Percentiles rank a stretch among this genome's conserved stretches.
phyloP scores from a whole-genome alignment of 2,797 vertebrate species.

The Loris lydekkerianus region DNA sequence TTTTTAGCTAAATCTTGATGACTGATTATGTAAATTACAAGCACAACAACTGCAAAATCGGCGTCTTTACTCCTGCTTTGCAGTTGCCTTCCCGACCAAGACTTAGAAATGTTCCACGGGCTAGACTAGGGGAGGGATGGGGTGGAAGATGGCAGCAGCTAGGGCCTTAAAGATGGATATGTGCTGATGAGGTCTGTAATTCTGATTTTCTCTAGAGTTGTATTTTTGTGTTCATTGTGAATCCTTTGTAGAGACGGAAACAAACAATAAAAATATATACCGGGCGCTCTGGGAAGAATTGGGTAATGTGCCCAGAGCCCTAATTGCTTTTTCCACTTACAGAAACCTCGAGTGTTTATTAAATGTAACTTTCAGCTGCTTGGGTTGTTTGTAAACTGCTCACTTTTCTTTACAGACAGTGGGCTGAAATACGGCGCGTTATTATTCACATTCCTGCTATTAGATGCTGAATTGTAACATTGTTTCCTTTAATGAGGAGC shows the following conservation, averaged over 20 bases:
- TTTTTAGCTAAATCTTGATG: constrained; percentile 58
- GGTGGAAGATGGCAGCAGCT: constrained; percentile 57
- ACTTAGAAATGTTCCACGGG: constrained; percentile 30
- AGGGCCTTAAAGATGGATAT: constrained; percentile 78
- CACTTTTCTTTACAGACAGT: constrained; percentile 81
- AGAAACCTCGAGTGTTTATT: constrained; percentile 76
- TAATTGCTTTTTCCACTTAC: constrained; percentile 86
- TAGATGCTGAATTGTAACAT: constrained; percentile 89
- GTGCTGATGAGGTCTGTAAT: constrained; percentile 82
- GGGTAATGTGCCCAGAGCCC: constrained; percentile 76
- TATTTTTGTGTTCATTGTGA: constrained; percentile 83
- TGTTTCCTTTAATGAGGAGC: constrained; percentile 90
- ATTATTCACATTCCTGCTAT: constrained; percentile 88
- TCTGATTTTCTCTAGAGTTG: constrained; percentile 82
- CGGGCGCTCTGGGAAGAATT: constrained; percentile 74
- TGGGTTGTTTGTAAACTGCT: constrained; percentile 79
- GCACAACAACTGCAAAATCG: constrained; percentile 45
- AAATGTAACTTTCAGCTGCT: constrained; percentile 84
- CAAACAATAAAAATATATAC: constrained; percentile 68
- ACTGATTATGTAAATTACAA: constrained; percentile 76
- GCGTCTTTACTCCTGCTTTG: constrained; percentile 70
- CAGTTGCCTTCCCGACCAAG: constrained; percentile 75
- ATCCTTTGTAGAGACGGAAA: constrained; percentile 73
- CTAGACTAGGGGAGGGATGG: background rate
- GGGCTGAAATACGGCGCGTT: constrained; percentile 85